Evolutionary conservation across 2,888 invertebrate genomes (phyloP), one percentile per base, ranked within the genome.

Genomic region (Aquatica leii): DNA sequence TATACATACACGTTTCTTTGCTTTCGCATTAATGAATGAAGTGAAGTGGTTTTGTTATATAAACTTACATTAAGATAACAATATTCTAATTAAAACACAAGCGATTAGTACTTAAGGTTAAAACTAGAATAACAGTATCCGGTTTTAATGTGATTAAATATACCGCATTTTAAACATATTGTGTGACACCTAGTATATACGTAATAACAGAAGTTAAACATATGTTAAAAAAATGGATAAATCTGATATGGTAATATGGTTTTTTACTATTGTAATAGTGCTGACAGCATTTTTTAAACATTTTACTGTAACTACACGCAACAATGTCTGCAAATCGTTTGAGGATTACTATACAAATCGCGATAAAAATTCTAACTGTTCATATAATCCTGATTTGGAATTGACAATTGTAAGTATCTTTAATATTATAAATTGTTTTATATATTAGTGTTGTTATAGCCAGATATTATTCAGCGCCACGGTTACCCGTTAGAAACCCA

Each of bases 301-400:
- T 46, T 46, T 46, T 46, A 18, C 1, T 5, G 8, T 18, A 46
- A 46, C 20, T 46, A 2, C 24, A 6, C 46, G 18, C 11, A 72
- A 71, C 52, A 74, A 74, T 62, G 69, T 69, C 9, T 74, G 74
- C 46, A 71, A 65, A 41, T 61, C 59, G 24, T 65, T 69, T 49
- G 20, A 21, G 2, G 73, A 69, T 59, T 74, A 74, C 57, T 66
- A 69, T 21, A 62, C 53, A 14, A 59, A 61, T 20, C 12, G 24
- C 0, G 35, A 56, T 8, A 35, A 40, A 18, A 71, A 70, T 57
- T 53, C 59, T 35, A 70, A 71, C 53, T 74, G 74, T 55, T 72
- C 68, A 43, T 71, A 70, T 52, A 71, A 73, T 65, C 71, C 72
- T 1, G 74, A 74, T 57, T 59, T 65, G 12, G 53, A 61, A 12